Evolutionary conservation across 2,888 invertebrate genomes (phyloP), one percentile per base, ranked within the genome.

Genomic region (Seira musarum): DNA sequence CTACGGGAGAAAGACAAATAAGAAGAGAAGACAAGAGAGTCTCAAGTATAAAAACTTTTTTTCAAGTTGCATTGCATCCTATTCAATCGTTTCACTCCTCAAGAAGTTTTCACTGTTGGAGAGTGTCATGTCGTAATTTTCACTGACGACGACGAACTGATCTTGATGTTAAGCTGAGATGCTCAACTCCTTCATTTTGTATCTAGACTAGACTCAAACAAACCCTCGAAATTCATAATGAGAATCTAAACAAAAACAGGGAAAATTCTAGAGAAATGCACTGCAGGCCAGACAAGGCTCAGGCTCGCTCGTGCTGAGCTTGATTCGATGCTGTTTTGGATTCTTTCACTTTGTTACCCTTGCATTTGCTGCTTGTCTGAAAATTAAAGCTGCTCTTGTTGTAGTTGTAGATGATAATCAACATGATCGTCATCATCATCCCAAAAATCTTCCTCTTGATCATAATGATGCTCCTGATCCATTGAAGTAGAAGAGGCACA

Each of bases 61-160:
- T 49, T 13, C 49, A n/a, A 13, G 49, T 49, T 49, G 49, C 49
- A 49, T 49, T 49, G 49, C 49, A 49, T 49, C 15, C 49, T 15
- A 49, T 49, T n/a, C 15, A 49, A 22, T 57, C 25, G 49, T 49
- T 24, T 63, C 63, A 17, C 61, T 19, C 3, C 61, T 21, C 61
- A 65, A 65, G 30, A 24, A 49, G 6, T 49, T n/a, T 19, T 64
- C 64, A 24, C 30, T 30, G 30, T 30, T 30, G 30, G 65, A 77
- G 70, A 77, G 70, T 77, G 76, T 77, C 76, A 70, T 70, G 76
- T 49, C 49, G 17, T 49, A 49, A 49, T 49, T 49, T 49, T 77
- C 19, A 49, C 76, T 77, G 76, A 77, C 76, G 76, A 77, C n/a
- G n/a, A 40, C 69, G 63, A 53, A 17, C 30, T 5, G 30, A 30